phyloP scores from a whole-genome alignment of 2,797 vertebrate genomes.

The Cichlasoma orientale region DNA sequence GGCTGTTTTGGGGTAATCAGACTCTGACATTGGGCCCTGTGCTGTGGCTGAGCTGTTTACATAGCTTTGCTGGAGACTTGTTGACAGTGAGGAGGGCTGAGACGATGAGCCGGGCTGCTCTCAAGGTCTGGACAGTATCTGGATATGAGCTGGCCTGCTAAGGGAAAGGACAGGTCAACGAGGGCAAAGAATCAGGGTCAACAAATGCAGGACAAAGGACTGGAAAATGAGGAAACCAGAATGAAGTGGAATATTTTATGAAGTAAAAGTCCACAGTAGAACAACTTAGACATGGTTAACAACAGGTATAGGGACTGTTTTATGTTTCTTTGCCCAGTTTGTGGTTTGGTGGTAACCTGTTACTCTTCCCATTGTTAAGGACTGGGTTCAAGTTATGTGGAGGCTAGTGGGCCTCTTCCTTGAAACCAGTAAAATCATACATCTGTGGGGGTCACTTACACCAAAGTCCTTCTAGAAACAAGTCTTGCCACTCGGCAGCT shows the following conservation, averaged over 20 bases:
- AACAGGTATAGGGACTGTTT: slow-evolving; percentile 1
- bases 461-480: background rate
- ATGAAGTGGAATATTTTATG: slow-evolving; percentile 5
- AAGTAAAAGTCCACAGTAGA: slow-evolving; percentile 9
- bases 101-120: slow-evolving; percentile 44
- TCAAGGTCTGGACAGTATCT: slow-evolving; percentile 65
- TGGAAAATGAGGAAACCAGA: slow-evolving; percentile 25
- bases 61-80: slow-evolving; percentile 72
- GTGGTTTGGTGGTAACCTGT: background rate
- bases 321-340: slow-evolving; percentile 30
- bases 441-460: background rate
- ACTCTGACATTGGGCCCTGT: slow-evolving; percentile 73
- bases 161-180: slow-evolving; percentile 35
- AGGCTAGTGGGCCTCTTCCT: background rate
- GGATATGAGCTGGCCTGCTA: slow-evolving; percentile 31
- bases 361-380: slow-evolving; percentile 16
- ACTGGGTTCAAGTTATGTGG: background rate
- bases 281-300: background rate
- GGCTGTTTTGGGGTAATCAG: slow-evolving; percentile 76
- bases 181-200: slow-evolving; percentile 16
- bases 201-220: slow-evolving; percentile 25
- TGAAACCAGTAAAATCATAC: background rate
- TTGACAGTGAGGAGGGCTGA: slow-evolving; percentile 67
- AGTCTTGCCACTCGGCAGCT: background rate
- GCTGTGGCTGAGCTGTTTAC: slow-evolving; percentile 81